Conservation (phyloP, 2,888 invertebrate species). For the Scaptodrosophila latifasciaeformis region DNA sequence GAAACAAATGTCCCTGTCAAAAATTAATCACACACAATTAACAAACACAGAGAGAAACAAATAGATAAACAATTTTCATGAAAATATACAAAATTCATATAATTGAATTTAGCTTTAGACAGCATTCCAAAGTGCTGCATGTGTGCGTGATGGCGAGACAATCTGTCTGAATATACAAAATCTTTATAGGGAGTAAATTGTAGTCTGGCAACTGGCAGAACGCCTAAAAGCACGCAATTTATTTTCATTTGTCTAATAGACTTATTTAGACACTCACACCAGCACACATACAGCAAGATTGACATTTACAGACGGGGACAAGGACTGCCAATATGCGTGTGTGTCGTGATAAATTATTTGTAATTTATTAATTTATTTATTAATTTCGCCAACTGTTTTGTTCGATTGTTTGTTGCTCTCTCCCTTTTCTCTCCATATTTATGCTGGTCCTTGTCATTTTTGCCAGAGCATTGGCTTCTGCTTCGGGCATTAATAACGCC, state of each 20-base stretch:
- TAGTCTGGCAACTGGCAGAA: slow-evolving; percentile 57
- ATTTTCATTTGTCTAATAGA: slow-evolving; percentile 70
- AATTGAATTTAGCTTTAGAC: slow-evolving; percentile 62
- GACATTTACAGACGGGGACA: neutral
- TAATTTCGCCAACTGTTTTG: slow-evolving; percentile 47
- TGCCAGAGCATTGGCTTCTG: slow-evolving; percentile 15
- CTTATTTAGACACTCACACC: slow-evolving; percentile 55
- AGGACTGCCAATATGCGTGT: slow-evolving; percentile 46
- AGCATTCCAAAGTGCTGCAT: neutral
- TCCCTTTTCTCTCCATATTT: slow-evolving; percentile 20
- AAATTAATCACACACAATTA: slow-evolving; percentile 70
- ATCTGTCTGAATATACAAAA: too few relatives aligned
- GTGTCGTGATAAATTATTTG: slow-evolving; percentile 64
- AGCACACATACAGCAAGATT: slow-evolving; percentile 4
- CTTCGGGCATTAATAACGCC: slow-evolving; percentile 36
- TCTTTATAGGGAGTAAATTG: too few relatives aligned
- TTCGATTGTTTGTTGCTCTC: neutral
- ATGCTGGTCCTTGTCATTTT: neutral
- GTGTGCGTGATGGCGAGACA: too few relatives aligned
- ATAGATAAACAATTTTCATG: neutral
- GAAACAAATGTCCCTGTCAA: slow-evolving; percentile 68
- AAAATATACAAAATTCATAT: slow-evolving; percentile 53
- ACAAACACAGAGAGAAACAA: slow-evolving; percentile 29
- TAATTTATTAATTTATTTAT: slow-evolving; percentile 70
- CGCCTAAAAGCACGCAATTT: slow-evolving; percentile 68